These are phyloP conservation scores for Chloroclysta siterata DNA, from an alignment of 2,888 invertebrate species.

Conservation along the genomic window DNA sequence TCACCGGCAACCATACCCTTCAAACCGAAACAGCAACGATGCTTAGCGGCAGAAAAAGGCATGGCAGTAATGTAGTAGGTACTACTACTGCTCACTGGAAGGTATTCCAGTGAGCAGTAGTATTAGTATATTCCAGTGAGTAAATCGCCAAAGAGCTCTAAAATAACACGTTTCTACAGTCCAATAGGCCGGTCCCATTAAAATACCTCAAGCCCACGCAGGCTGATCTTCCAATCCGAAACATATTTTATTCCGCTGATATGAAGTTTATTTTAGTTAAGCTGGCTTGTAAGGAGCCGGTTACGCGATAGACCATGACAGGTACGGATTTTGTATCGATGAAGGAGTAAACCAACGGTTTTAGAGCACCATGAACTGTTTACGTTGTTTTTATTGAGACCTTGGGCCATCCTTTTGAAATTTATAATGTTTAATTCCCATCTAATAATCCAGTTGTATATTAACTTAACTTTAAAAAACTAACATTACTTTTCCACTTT, in stretches of 20 bases:
- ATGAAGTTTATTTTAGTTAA: slow-evolving; percentile 42
- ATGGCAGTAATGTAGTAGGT: too few relatives aligned
- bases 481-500: too few relatives aligned
- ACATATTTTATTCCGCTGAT: slow-evolving; percentile 47
- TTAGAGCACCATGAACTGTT: slow-evolving; percentile 32
- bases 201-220: slow-evolving; percentile 65
- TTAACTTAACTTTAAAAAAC: too few relatives aligned
- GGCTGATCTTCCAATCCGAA: slow-evolving; percentile 44
- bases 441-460: too few relatives aligned
- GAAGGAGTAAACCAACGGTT: slow-evolving; percentile 46
- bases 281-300: slow-evolving; percentile 36
- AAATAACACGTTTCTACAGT: slow-evolving; percentile 47
- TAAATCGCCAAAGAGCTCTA: slow-evolving; percentile 37
- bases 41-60: too few relatives aligned
- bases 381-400: slow-evolving; percentile 37
- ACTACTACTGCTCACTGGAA: too few relatives aligned
- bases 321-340: slow-evolving; percentile 49
- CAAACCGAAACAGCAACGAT: too few relatives aligned
- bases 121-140: too few relatives aligned
- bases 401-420: slow-evolving; percentile 36
- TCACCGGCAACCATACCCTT: too few relatives aligned
- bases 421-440: slow-evolving; percentile 7
- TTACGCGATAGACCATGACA: slow-evolving; percentile 50
- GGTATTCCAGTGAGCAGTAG: too few relatives aligned
- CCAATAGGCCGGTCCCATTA: slow-evolving; percentile 59